These are phyloP conservation scores for Anoplophora glabripennis DNA, from an alignment of 1,140 invertebrate species.

Conservation along the genomic window DNA sequence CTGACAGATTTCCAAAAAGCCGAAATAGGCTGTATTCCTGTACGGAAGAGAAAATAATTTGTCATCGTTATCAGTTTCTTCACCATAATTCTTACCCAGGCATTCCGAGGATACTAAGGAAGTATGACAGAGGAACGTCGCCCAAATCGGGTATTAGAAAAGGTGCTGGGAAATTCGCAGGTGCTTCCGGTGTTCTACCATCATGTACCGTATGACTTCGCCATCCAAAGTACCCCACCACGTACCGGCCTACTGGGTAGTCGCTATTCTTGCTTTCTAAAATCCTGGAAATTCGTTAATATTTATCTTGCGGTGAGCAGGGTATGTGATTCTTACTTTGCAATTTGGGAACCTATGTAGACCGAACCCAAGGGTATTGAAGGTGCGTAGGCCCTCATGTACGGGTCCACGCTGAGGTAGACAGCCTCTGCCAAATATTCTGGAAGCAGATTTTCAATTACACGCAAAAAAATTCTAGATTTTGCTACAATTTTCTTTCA, in stretches of 20 bases:
- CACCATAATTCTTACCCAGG: constrained; percentile 21
- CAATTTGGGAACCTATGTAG: constrained; percentile 24
- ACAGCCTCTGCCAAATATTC: constrained; percentile 64
- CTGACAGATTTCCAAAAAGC: constrained; percentile 63
- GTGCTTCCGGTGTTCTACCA: background rate
- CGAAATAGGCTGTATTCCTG: constrained; percentile 64
- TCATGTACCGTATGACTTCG: constrained; percentile 52
- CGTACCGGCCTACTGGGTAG: constrained; percentile 51
- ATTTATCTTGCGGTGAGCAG: too few relatives aligned
- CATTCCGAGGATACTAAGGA: constrained; percentile 24
- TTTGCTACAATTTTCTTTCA: too few relatives aligned
- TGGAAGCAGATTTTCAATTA: constrained; percentile 14
- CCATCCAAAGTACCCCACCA: constrained; percentile 56
- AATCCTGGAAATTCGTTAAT: constrained; percentile 36
- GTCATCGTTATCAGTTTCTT: background rate
- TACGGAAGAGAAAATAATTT: too few relatives aligned
- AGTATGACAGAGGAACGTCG: constrained; percentile 50
- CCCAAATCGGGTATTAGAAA: constrained; percentile 47
- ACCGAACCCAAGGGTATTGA: constrained; percentile 24
- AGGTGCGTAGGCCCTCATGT: constrained; percentile 58
- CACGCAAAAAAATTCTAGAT: too few relatives aligned
- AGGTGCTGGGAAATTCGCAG: background rate
- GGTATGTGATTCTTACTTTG: constrained; percentile 18
- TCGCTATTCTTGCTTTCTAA: constrained; percentile 50
- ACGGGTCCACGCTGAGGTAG: constrained; percentile 69